phyloP scores from a whole-genome alignment of 2,113 vertebrate species.

The Irena cyanogastra region DNA sequence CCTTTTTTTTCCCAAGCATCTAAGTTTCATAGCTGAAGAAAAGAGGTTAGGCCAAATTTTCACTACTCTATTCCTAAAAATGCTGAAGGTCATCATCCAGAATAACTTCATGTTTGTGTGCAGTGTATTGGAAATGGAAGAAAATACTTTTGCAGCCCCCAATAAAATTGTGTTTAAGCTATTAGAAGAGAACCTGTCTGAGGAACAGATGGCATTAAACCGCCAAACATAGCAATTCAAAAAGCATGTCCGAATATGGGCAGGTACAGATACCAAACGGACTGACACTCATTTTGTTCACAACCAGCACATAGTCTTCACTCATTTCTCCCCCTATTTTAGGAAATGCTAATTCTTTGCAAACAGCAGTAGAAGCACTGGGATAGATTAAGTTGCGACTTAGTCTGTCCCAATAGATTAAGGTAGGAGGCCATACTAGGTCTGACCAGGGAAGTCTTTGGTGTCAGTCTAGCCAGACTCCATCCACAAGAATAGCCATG shows the following conservation, averaged over 20 bases:
- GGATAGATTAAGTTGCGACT: neutral
- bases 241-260: neutral
- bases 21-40: neutral
- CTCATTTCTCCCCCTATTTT: neutral
- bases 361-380: neutral
- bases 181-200: neutral
- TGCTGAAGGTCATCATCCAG: neutral
- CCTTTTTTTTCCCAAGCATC: neutral
- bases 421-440: fast-evolving
- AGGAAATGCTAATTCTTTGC: neutral
- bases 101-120: neutral
- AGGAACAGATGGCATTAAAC: neutral
- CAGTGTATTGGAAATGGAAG: neutral
- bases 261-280: neutral
- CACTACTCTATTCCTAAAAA: neutral
- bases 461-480: neutral
- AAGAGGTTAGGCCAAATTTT: neutral
- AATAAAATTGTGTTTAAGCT: neutral
- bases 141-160: neutral
- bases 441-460: neutral
- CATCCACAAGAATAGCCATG: neutral
- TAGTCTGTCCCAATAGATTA: neutral
- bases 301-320: neutral
- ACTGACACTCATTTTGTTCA: neutral
- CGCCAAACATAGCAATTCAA: neutral